Conservation (phyloP, 2,113 vertebrate species). For the Ictidomys tridecemlineatus region DNA sequence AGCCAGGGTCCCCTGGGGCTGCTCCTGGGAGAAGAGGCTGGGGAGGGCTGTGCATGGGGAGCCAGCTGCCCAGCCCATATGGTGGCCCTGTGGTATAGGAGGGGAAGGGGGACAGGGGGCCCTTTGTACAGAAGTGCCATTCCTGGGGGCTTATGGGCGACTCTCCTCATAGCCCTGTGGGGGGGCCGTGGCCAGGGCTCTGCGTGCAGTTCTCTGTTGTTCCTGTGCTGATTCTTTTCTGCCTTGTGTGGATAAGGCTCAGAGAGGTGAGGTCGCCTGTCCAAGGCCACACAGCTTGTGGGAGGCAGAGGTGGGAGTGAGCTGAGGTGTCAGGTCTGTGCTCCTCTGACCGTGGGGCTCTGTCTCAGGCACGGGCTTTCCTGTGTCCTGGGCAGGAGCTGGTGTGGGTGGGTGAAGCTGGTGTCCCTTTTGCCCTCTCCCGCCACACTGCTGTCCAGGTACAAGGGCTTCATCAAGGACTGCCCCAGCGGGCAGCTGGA, state of each 20-base stretch:
- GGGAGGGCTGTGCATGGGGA: background rate
- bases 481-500: constrained; percentile 98
- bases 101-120: background rate
- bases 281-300: background rate
- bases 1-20: background rate
- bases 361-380: background rate
- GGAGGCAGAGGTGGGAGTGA: background rate
- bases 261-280: background rate
- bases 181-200: background rate
- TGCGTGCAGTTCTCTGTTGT: background rate
- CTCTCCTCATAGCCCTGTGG: background rate
- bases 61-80: background rate
- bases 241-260: background rate
- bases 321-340: background rate
- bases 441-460: constrained; percentile 86
- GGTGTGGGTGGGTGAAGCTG: background rate
- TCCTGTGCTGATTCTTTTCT: background rate
- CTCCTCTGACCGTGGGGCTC: background rate
- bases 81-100: background rate
- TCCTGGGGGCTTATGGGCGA: background rate
- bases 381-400: fast-evolving
- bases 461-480: constrained; percentile 98
- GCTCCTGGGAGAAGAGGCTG: background rate
- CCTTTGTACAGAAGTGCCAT: background rate
- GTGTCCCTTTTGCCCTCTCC: background rate